A percentile compares a stretch with the other conserved stretches of the same genome.
phyloP scores from a whole-genome alignment of 1,140 invertebrate species.

The Polyergus mexicanus region DNA sequence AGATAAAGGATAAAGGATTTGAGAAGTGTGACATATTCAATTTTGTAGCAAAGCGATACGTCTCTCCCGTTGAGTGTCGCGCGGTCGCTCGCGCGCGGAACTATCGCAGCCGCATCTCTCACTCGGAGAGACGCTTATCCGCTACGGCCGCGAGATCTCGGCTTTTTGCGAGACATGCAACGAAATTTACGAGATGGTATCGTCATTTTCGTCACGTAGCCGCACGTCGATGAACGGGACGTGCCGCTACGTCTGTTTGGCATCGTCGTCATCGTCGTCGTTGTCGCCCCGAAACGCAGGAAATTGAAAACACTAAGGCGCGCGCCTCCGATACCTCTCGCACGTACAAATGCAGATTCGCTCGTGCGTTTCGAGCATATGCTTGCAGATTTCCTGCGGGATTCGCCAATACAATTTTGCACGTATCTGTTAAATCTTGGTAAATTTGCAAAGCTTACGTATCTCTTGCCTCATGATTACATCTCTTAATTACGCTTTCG shows the following conservation, averaged over 20 bases:
- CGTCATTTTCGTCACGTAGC: slow-evolving; percentile 54
- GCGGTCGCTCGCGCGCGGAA: background rate
- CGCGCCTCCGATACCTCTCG: background rate
- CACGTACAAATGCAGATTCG: slow-evolving; percentile 33
- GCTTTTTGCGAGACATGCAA: slow-evolving; percentile 46
- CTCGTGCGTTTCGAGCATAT: background rate
- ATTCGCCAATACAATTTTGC: slow-evolving; percentile 5
- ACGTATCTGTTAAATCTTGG: background rate
- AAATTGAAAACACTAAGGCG: slow-evolving; percentile 56
- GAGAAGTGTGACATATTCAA: slow-evolving; percentile 66
- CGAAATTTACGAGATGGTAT: slow-evolving; percentile 46
- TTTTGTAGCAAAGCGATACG: slow-evolving; percentile 56
- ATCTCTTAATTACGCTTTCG: slow-evolving; percentile 27
- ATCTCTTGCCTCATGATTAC: background rate
- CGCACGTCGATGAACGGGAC: slow-evolving; percentile 48
- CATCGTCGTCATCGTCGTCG: slow-evolving; percentile 6
- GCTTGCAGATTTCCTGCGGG: background rate
- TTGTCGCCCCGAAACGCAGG: slow-evolving; percentile 27
- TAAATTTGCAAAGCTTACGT: background rate
- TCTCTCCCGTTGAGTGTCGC: slow-evolving; percentile 14
- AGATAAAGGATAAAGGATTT: slow-evolving; percentile 55
- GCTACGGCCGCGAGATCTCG: slow-evolving; percentile 9
- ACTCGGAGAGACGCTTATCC: slow-evolving; percentile 19
- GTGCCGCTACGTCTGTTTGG: slow-evolving; percentile 38
- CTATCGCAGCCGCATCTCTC: background rate